Evolutionary conservation across 2,888 invertebrate genomes (phyloP).

Genomic region (Oscheius sp.): DNA sequence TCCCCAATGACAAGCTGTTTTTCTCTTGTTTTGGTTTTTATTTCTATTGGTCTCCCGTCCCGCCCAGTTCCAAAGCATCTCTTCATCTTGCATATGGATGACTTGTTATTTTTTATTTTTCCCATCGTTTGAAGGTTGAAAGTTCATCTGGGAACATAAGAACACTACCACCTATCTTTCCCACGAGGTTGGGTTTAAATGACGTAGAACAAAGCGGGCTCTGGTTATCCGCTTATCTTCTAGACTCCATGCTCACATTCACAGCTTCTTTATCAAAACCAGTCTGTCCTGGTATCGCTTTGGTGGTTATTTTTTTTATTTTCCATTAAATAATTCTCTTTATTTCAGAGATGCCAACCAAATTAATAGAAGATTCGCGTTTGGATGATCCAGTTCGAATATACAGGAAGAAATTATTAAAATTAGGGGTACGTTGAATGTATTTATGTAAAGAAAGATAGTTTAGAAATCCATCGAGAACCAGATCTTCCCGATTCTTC

Average conservation of each 20-base stretch:
- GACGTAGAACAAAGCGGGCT: not conserved
- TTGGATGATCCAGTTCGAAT: slow-evolving; percentile 3
- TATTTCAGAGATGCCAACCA: not conserved
- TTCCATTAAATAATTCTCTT: not conserved
- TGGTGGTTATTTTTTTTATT: not conserved
- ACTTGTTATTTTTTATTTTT: no score
- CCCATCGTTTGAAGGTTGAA: not conserved
- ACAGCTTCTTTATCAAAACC: not conserved
- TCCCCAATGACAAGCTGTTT: no score
- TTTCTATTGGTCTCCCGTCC: not conserved
- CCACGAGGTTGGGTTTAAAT: not conserved
- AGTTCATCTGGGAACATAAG: not conserved
- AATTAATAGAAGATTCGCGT: not conserved
- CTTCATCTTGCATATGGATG: no score
- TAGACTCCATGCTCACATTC: not conserved
- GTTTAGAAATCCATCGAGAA: slow-evolving; percentile 15
- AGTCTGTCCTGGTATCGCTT: not conserved
- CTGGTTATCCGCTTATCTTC: not conserved
- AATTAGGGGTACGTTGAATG: slow-evolving; percentile 1
- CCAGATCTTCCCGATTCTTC: slow-evolving; percentile 24
- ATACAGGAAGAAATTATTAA: slow-evolving; percentile 3
- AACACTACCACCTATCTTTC: no score
- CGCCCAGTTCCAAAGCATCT: not conserved
- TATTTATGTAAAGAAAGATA: not conserved
- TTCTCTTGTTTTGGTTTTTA: no score